A percentile compares a stretch with the other conserved stretches of the same genome.
phyloP scores from a whole-genome alignment of 2,888 invertebrate species.

The Drymonia ruficornis region DNA sequence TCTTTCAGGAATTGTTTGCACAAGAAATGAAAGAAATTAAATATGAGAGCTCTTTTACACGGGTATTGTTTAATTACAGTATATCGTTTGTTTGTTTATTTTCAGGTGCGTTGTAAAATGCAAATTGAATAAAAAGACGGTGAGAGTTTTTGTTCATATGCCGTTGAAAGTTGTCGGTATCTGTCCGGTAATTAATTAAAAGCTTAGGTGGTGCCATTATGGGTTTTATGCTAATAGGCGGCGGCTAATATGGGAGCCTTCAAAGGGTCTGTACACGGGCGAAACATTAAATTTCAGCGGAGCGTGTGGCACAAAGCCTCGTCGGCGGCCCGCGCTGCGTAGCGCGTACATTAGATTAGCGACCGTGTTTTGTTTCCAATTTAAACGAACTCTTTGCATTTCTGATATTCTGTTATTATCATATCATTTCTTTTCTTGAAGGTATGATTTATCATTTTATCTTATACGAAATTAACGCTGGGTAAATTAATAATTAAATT shows the following conservation, averaged over 20 bases:
- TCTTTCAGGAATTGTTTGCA: conserved; percentile 1
- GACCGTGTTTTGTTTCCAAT: conserved; percentile 40
- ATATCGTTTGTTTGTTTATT: conserved; percentile 28
- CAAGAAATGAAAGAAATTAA: conserved; percentile 19
- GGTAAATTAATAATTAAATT: neutral
- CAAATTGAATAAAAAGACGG: conserved; percentile 57
- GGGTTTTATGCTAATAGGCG: conserved; percentile 79
- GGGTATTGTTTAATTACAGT: conserved; percentile 49
- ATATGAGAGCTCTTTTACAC: conserved; percentile 26
- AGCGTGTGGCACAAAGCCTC: conserved; percentile 58
- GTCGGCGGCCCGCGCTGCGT: conserved; percentile 37
- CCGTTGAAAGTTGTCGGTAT: conserved; percentile 55
- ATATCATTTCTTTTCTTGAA: no score
- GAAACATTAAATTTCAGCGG: conserved; percentile 71
- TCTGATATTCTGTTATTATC: conserved; percentile 22
- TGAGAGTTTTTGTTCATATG: conserved; percentile 45
- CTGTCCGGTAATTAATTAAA: conserved; percentile 79
- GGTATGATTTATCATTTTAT: no score
- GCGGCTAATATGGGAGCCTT: conserved; percentile 72
- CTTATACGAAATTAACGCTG: neutral
- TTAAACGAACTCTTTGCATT: conserved; percentile 22
- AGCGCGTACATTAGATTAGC: conserved; percentile 59
- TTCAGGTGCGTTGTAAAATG: conserved; percentile 47
- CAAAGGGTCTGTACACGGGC: conserved; percentile 66
- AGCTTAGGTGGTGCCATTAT: conserved; percentile 73